Evolutionary conservation across 2,888 invertebrate species (phyloP), one percentile per base, ranked within the genome.

Genomic region (Ornithoptera priamus): DNA sequence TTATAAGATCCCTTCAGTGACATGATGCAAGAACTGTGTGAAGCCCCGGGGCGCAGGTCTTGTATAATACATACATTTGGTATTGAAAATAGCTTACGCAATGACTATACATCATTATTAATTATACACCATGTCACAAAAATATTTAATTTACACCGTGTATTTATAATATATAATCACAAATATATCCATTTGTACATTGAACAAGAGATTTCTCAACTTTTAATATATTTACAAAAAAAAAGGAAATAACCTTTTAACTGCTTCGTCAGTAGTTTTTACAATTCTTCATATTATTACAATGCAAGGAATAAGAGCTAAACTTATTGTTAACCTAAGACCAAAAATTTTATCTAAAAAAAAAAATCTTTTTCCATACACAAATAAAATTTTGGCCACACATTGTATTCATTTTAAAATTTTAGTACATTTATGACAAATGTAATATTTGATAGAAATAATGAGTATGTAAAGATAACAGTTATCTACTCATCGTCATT

Each of bases 121-220:
- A 81, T 80, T 81, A 80, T 84, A 90, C 90, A 90, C 84, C 90
- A 89, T 89, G 90, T 90, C 92, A 90, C 90, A 90, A 92, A 88
- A 92, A 89, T 90, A 90, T 87, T 86, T 81, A 82, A 81, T 86
- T 85, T 87, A 84, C 85, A 87, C 81, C 83, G 66, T 85, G 81
- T 87, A 85, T 86, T 85, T 85, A 80, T 81, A 84, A 83, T 85
- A 80, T 86, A 84, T 85, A 76, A 77, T 76, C 79, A 87, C 87
- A 89, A 87, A 88, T 89, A 89, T 88, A 86, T 85, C 86, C 77
- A 86, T 92, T 90, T 91, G 90, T 91, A 92, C 90, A 90, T 90
- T 86, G 86, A 84, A 85, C 81, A 73, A 86, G 86, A 86, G 85
- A 86, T 89, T 76, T 81, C 76, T 50, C 18, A 15, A 50, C 77